A percentile compares a stretch with the other conserved stretches of the same genome.
Conservation (phyloP, 2,888 invertebrate genomes). For the Protonemura montana region DNA sequence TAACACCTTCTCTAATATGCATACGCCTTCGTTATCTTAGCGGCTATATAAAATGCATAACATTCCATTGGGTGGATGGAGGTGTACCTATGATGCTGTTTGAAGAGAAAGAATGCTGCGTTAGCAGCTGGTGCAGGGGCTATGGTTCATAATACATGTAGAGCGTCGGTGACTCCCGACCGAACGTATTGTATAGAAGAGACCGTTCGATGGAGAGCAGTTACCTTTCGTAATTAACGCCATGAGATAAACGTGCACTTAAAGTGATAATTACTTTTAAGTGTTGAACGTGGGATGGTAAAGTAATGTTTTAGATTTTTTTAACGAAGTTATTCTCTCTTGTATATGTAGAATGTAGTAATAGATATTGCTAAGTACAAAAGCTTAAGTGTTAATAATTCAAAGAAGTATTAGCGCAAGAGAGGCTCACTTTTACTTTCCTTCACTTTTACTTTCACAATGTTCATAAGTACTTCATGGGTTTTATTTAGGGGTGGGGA, state of each 20-base stretch:
- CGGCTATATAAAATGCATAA: background rate
- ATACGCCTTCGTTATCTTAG: constrained; percentile 26
- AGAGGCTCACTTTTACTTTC: background rate
- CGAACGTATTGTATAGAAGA: too few relatives aligned
- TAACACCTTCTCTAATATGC: constrained; percentile 27
- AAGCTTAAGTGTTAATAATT: background rate
- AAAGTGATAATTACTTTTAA: background rate
- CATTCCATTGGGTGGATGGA: background rate
- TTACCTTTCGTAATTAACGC: background rate
- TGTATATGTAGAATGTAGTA: background rate
- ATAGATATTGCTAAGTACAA: constrained; percentile 4
- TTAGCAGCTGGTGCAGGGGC: background rate
- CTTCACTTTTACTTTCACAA: background rate
- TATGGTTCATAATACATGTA: background rate
- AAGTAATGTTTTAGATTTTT: background rate
- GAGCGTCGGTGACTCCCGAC: too few relatives aligned
- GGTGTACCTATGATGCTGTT: constrained; percentile 12
- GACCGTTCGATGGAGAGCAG: background rate
- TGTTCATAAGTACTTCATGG: background rate
- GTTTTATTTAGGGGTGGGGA: too few relatives aligned
- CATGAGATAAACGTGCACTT: background rate
- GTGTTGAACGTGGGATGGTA: background rate
- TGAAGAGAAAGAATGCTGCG: background rate
- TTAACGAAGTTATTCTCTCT: background rate
- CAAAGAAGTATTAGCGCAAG: background rate